Evolutionary conservation across 2,797 vertebrate genomes (phyloP).

Genomic region (Pseudochirops corinnae): DNA sequence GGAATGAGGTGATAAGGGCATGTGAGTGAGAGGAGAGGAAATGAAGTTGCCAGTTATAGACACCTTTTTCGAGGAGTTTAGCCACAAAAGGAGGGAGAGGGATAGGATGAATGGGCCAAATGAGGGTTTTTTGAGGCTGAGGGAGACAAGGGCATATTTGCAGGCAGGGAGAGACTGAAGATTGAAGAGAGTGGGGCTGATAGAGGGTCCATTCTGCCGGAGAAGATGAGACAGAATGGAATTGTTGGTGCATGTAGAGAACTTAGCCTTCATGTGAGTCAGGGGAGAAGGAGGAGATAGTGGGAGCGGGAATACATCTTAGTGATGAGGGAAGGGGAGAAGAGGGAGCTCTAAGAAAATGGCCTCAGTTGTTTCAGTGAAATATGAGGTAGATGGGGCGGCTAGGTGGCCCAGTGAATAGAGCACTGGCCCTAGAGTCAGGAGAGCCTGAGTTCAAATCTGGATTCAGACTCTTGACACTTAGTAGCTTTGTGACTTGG

Average conservation of each 20-base stretch:
- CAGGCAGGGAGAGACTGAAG: neutral
- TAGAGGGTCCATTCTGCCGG: neutral
- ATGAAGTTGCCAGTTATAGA: neutral
- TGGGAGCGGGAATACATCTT: neutral
- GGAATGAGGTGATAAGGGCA: no score
- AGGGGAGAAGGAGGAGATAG: neutral
- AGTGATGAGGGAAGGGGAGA: neutral
- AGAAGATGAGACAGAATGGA: neutral
- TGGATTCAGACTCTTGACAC: no score
- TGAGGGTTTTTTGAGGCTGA: no score
- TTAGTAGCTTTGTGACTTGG: no score
- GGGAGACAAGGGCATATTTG: neutral
- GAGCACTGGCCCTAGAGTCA: no score
- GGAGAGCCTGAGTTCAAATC: no score
- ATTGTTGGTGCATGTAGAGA: neutral
- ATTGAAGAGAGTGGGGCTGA: no score
- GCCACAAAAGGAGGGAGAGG: neutral
- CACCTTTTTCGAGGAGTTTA: neutral
- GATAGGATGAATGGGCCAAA: neutral
- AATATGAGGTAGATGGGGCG: neutral
- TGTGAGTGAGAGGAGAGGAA: neutral
- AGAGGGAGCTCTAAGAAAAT: neutral
- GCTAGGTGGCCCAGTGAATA: no score
- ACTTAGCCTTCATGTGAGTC: neutral
- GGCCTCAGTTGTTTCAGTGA: neutral